Conservation (phyloP, 2,888 invertebrate species). For the Smittia sp. region DNA sequence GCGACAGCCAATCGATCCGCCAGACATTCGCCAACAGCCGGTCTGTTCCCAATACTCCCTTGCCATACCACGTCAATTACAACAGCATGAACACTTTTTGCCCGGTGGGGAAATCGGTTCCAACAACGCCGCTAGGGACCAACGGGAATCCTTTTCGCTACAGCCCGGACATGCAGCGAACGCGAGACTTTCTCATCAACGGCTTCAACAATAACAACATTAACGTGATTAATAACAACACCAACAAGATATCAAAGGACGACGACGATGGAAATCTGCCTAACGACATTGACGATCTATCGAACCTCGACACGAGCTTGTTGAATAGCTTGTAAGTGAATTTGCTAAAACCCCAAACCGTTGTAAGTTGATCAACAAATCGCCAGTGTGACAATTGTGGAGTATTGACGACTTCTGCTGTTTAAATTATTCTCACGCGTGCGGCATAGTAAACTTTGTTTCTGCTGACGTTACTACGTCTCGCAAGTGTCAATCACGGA, state of each 20-base stretch:
- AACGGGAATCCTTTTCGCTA: slow-evolving; percentile 59
- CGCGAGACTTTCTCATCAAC: slow-evolving; percentile 61
- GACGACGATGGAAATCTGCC: neutral
- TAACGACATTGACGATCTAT: slow-evolving; percentile 43
- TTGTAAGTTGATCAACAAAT: neutral
- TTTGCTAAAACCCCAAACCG: neutral
- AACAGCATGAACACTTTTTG: slow-evolving; percentile 44
- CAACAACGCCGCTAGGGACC: slow-evolving; percentile 62
- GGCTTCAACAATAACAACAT: slow-evolving; percentile 48
- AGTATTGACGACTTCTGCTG: neutral
- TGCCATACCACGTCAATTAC: slow-evolving; percentile 55
- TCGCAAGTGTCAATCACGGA: no score
- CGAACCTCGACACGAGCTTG: slow-evolving; percentile 48
- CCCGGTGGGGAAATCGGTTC: slow-evolving; percentile 62
- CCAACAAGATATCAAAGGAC: neutral
- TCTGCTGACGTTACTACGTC: neutral
- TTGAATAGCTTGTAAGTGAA: slow-evolving; percentile 49
- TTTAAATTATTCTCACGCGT: neutral
- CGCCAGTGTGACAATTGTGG: neutral
- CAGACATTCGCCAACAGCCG: slow-evolving; percentile 47
- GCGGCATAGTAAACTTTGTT: neutral
- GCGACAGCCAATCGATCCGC: slow-evolving; percentile 42
- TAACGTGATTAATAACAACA: slow-evolving; percentile 23
- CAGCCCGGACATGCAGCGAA: slow-evolving; percentile 54
- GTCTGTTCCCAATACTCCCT: slow-evolving; percentile 68